Percentiles rank a stretch among this genome's conserved stretches.
Conservation (phyloP, 2,888 invertebrate genomes). For the Drosophila prolongata region DNA sequence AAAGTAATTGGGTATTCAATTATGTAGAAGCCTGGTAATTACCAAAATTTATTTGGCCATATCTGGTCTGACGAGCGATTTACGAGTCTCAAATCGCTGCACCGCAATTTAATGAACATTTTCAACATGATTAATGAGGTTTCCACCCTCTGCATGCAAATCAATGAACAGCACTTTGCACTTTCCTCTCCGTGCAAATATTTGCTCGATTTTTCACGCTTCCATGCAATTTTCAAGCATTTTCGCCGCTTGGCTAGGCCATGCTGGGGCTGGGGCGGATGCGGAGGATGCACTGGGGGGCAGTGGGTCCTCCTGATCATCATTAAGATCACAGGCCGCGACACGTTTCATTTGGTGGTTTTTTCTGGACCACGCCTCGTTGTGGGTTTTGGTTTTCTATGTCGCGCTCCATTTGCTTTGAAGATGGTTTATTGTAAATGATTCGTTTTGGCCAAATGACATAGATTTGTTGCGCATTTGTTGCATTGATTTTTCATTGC, state of each 20-base stretch:
- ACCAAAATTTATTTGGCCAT: conserved; percentile 55
- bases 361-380: conserved; percentile 39
- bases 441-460: conserved; percentile 82
- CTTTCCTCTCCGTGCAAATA: conserved; percentile 51
- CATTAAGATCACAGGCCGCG: conserved; percentile 71
- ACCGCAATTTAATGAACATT: conserved; percentile 57
- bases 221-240: conserved; percentile 70
- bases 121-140: conserved; percentile 65
- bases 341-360: conserved; percentile 68
- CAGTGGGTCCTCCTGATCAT: conserved; percentile 32
- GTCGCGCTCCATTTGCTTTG: conserved; percentile 78
- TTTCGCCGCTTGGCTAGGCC: conserved; percentile 50
- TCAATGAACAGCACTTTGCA: conserved; percentile 62
- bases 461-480: conserved; percentile 76
- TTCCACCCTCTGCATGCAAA: conserved; percentile 33
- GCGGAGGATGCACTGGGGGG: conserved; percentile 29
- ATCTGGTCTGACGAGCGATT: conserved; percentile 43
- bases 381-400: conserved; percentile 57
- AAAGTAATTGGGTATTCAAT: conserved; percentile 61
- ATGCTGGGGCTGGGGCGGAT: conserved; percentile 3
- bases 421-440: conserved; percentile 82
- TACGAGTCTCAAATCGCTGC: conserved; percentile 65
- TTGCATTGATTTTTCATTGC: conserved; percentile 79
- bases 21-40: conserved; percentile 52
- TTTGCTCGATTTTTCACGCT: conserved; percentile 74